A percentile compares a stretch with the other conserved stretches of the same genome.
Conservation (phyloP, 2,888 invertebrate species). For the Microctonus aethiopoides region DNA sequence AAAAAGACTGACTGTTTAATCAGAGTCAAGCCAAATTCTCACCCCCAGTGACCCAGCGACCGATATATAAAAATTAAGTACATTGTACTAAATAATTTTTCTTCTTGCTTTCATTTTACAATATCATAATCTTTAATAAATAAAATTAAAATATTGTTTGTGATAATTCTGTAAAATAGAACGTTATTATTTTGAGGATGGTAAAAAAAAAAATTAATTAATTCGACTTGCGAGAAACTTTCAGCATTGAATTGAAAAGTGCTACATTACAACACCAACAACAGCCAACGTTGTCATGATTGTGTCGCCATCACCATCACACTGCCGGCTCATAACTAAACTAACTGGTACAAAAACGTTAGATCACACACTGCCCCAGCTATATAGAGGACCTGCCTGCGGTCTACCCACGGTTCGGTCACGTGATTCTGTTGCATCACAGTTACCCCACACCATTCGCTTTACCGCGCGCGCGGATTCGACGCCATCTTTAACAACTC, state of each 20-base stretch:
- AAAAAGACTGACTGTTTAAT: slow-evolving; percentile 79
- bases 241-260: too few species aligned
- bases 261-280: too few species aligned
- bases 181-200: background rate
- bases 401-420: slow-evolving; percentile 62
- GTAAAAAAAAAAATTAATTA: slow-evolving; percentile 3
- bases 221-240: too few species aligned
- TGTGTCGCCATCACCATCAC: slow-evolving; percentile 40
- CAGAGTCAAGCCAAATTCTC: slow-evolving; percentile 77
- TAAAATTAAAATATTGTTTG: too few species aligned
- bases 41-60: slow-evolving; percentile 71
- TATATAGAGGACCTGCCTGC: slow-evolving; percentile 40
- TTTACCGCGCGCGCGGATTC: slow-evolving; percentile 31
- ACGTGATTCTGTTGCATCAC: slow-evolving; percentile 66
- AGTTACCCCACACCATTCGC: slow-evolving; percentile 58
- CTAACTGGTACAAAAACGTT: slow-evolving; percentile 63
- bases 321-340: slow-evolving; percentile 46
- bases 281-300: background rate
- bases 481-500: slow-evolving; percentile 45
- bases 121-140: too few species aligned
- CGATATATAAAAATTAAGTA: background rate
- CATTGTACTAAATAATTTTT: background rate
- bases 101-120: too few species aligned
- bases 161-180: too few species aligned
- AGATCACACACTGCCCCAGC: slow-evolving; percentile 62